A percentile compares a stretch with the other conserved stretches of the same genome.
phyloP scores from a whole-genome alignment of 2,113 vertebrate genomes.

The Xiphophorus couchianus region DNA sequence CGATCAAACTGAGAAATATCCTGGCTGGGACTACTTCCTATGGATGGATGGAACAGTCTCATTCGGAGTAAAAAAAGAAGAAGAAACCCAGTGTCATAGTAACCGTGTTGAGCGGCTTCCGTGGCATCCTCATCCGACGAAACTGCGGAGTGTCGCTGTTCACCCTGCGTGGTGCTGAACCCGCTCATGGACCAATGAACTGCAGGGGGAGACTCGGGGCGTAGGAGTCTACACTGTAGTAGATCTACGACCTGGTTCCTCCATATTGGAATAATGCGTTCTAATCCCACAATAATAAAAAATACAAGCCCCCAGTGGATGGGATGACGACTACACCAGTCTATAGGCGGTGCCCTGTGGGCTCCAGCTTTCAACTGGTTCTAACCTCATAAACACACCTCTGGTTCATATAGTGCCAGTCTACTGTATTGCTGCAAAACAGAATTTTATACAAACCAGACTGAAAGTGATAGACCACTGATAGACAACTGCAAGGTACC shows the following conservation, averaged over 20 bases:
- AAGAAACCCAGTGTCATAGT: slow-evolving; percentile 20
- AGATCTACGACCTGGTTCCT: slow-evolving; percentile 39
- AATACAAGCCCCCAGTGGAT: neutral
- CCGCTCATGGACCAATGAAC: slow-evolving; percentile 64
- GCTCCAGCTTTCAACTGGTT: neutral
- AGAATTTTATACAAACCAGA: no score
- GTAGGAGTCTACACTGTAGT: slow-evolving; percentile 56
- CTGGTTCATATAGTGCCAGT: no score
- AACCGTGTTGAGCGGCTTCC: slow-evolving; percentile 6
- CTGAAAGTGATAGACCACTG: no score
- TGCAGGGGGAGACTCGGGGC: slow-evolving; percentile 41
- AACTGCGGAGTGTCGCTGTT: slow-evolving; percentile 69
- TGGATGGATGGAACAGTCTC: neutral
- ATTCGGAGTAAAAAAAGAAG: neutral
- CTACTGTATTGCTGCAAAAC: no score
- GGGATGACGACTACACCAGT: neutral
- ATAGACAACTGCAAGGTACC: no score
- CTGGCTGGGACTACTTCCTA: neutral
- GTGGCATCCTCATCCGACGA: slow-evolving; percentile 34
- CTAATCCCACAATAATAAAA: slow-evolving; percentile 9
- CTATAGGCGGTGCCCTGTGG: neutral
- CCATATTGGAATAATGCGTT: slow-evolving; percentile 41
- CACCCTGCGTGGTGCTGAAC: slow-evolving; percentile 76
- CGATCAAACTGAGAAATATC: slow-evolving; percentile 8
- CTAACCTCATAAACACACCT: no score